These are phyloP conservation scores for Rhagologus leucostigma DNA, from an alignment of 2,113 vertebrate species.

Conservation along the genomic window DNA sequence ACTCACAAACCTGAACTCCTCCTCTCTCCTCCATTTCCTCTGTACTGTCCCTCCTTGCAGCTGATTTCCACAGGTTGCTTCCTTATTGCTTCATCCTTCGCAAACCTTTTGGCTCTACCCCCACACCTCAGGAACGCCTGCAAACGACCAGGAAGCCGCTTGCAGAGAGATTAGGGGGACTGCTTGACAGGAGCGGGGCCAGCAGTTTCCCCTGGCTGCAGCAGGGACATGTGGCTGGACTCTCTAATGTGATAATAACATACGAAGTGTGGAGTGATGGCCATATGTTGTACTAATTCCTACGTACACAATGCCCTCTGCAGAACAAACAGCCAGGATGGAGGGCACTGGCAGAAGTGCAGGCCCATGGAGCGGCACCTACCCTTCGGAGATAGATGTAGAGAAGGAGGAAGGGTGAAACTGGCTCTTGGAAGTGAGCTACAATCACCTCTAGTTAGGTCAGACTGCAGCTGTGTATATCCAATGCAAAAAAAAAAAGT, in stretches of 20 bases:
- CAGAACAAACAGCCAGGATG: constrained; percentile 60
- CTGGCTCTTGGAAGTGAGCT: neutral
- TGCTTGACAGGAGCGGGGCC: constrained; percentile 37
- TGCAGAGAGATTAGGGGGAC: constrained; percentile 50
- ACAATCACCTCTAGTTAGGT: neutral
- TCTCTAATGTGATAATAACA: constrained; percentile 72
- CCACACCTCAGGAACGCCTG: neutral
- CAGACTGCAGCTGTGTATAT: neutral
- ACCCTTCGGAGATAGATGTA: neutral
- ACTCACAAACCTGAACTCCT: constrained; percentile 24
- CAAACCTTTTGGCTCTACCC: constrained; percentile 27
- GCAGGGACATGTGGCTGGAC: constrained; percentile 61
- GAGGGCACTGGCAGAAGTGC: constrained; percentile 34
- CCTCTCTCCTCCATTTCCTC: neutral
- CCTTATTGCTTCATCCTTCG: constrained; percentile 7
- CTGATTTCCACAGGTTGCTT: constrained; percentile 17
- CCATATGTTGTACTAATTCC: constrained; percentile 72
- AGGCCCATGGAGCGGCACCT: neutral
- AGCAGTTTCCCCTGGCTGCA: constrained; percentile 58
- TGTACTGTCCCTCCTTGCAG: constrained; percentile 2
- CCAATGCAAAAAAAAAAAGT: neutral
- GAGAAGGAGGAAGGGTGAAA: neutral
- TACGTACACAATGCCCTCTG: constrained; percentile 44
- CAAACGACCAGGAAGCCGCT: constrained; percentile 23
- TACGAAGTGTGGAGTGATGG: constrained; percentile 56